Evolutionary conservation across 2,113 vertebrate genomes (phyloP).

Genomic region (Gallinago media): DNA sequence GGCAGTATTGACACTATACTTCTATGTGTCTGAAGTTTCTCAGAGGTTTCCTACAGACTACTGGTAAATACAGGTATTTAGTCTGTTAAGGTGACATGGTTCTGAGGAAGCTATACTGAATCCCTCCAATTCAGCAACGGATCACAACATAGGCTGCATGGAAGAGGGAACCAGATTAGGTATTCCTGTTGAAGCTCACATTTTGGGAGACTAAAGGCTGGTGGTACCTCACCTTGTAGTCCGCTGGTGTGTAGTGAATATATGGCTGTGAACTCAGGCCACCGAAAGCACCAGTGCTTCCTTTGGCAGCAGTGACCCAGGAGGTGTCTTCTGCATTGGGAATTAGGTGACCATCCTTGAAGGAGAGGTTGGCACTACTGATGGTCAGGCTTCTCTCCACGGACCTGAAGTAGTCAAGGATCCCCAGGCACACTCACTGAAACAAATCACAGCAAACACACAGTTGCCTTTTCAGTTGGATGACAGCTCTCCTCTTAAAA

Average conservation of each 20-base stretch:
- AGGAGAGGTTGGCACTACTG: conserved; percentile 65
- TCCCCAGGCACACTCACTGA: conserved; percentile 73
- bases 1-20: not conserved
- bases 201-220: not conserved
- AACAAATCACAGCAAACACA: not conserved
- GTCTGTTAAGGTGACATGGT: accelerated
- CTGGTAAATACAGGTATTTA: not conserved
- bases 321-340: conserved; percentile 58
- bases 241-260: conserved; percentile 66
- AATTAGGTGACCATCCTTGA: conserved; percentile 39
- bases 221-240: conserved; percentile 78
- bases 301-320: conserved; percentile 73
- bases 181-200: not conserved
- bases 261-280: conserved; percentile 57
- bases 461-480: not conserved
- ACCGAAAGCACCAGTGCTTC: conserved; percentile 48
- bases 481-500: not conserved
- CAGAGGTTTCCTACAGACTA: not conserved
- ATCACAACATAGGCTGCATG: not conserved
- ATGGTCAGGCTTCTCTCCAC: conserved; percentile 78
- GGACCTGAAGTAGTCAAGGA: conserved; percentile 82
- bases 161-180: not conserved
- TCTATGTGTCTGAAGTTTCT: not conserved
- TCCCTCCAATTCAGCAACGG: not conserved
- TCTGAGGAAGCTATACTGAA: not conserved